Base-by-base conservation (phyloP, 2,888 invertebrate genomes). In the Xestoiulus laeticollis region DNA sequence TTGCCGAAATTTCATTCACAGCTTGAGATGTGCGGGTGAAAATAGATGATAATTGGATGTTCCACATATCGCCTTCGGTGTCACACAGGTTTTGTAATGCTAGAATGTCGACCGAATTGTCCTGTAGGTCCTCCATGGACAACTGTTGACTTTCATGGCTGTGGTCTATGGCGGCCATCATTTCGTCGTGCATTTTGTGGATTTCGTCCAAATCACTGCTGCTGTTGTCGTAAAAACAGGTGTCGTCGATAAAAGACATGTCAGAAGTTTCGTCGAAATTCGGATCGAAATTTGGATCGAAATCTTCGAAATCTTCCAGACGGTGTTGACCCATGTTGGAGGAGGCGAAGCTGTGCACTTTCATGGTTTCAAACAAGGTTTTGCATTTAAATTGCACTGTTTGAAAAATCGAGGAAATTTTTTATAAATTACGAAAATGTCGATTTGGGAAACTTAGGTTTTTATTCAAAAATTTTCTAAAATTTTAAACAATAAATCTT, bases 111-210 rank as follows among this genome's bases (percentile, higher is more conserved):
- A 48, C 48, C 4, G 48, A 19, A 48, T 19, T 48, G 19, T 14
- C 48, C 16, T 14, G 16, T 14, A 14, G 16, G 4, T 48, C 48
- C 0, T 12, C 48, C 48, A 16, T 48, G 48, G 48, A 48, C 48
- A 3, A 19, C 12, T 16, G 48, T 19, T 68, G 68, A 1, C 12
- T 26, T 8, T 26, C 68, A 38, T 68, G 68, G 14, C 26, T 12
- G 12, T 26, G 26, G 26, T 68, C 68, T 5, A 68, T 22, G 26
- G 68, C 68, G 26, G 68, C 68, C 68, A 68, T 68, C 68, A 68
- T 68, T 26, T 68, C 68, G 26, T 68, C 68, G 68, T 68, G 68
- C 68, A 68, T 68, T 26, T 68, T 68, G 26, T 68, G 68, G 26
- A 68, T 26, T n/a, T 68, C 68, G 22, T 59, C 59, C 59, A 59